Percentiles rank a stretch among this genome's conserved stretches.
Conservation (phyloP, 2,797 vertebrate species). For the Ptychobarbus kaznakovi region DNA sequence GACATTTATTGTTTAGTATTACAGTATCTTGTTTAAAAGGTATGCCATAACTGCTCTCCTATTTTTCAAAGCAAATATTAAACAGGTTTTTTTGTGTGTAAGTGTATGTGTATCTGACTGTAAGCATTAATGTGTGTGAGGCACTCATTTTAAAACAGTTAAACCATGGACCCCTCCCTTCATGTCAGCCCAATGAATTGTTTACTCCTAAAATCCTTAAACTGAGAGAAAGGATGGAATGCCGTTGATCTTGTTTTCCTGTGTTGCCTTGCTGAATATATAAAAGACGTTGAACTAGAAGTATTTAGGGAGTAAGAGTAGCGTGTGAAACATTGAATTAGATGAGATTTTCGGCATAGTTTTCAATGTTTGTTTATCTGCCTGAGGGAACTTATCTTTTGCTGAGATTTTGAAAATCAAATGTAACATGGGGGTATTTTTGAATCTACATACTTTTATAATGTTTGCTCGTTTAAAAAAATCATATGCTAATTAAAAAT, state of each 20-base stretch:
- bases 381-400: constrained; percentile 10
- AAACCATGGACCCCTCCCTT: constrained; percentile 41
- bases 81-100: neutral
- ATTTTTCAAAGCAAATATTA: constrained; percentile 18
- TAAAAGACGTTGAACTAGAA: constrained; percentile 41
- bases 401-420: neutral
- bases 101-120: neutral
- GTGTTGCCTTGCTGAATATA: constrained; percentile 44
- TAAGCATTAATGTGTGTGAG: constrained; percentile 17
- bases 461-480: neutral
- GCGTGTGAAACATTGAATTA: constrained; percentile 39
- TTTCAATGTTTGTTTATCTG: constrained; percentile 21
- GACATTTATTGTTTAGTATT: constrained; percentile 2
- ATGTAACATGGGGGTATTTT: neutral
- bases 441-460: neutral
- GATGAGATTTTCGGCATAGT: neutral
- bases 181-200: constrained; percentile 32
- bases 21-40: neutral
- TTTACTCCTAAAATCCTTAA: constrained; percentile 54
- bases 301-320: neutral
- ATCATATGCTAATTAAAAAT: constrained; percentile 4
- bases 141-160: constrained; percentile 28
- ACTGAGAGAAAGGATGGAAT: constrained; percentile 54
- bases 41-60: neutral
- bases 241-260: constrained; percentile 51